phyloP scores from a whole-genome alignment of 2,888 invertebrate species.

The Tipula vernalis region DNA sequence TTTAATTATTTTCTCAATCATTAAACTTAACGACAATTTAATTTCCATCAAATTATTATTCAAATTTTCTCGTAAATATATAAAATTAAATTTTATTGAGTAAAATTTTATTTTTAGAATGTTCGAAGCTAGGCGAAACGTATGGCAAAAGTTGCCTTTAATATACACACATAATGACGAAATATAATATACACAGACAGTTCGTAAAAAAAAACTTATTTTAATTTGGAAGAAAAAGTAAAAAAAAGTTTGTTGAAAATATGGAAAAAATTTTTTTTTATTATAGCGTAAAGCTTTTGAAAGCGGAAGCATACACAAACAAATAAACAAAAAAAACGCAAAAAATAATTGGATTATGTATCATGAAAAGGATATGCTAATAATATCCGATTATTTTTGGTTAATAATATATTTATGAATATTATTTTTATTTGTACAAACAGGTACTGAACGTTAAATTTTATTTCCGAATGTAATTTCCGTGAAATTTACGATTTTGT shows the following conservation, averaged over 20 bases:
- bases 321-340: neutral
- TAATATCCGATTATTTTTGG: neutral
- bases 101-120: neutral
- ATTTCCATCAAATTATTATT: neutral
- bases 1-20: neutral
- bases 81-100: neutral
- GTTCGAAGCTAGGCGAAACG: neutral
- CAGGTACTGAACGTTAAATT: neutral
- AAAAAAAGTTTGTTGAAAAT: neutral
- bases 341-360: neutral
- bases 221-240: neutral
- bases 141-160: neutral
- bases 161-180: neutral
- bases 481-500: neutral
- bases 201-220: neutral
- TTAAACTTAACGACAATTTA: neutral
- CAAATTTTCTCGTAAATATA: neutral
- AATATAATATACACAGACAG: neutral
- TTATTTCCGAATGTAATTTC: neutral
- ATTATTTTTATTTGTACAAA: neutral
- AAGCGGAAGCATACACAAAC: neutral
- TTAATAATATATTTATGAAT: neutral
- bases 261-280: neutral
- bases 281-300: neutral
- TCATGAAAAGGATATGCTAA: neutral